Percentiles rank a stretch among this genome's conserved stretches.
Evolutionary conservation across 1,140 invertebrate species (phyloP).

Genomic region (Ceratitis capitata): DNA sequence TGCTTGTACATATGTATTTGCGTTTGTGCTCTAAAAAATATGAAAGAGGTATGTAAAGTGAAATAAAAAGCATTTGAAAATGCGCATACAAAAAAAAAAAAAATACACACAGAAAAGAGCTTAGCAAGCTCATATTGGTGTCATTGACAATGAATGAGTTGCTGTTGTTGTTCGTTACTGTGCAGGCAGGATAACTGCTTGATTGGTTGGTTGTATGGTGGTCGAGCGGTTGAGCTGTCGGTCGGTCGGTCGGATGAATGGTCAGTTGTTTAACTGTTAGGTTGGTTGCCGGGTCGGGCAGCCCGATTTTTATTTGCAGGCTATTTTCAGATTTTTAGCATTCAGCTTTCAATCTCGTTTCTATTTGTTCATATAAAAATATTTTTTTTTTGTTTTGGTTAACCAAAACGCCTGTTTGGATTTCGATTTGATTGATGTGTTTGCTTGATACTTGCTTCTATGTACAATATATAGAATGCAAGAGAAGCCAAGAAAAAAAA

Average conservation of each 20-base stretch:
- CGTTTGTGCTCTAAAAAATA: neutral
- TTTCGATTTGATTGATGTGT: slow-evolving; percentile 2
- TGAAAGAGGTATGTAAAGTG: neutral
- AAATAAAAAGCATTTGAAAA: neutral
- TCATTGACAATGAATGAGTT: neutral
- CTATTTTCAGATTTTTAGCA: neutral
- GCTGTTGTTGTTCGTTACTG: no score
- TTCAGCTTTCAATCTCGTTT: neutral
- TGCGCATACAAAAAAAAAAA: neutral
- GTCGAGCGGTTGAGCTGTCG: neutral
- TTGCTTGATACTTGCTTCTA: neutral
- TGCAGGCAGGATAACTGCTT: neutral
- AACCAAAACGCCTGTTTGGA: neutral
- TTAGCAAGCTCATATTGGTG: neutral
- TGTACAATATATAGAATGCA: no score
- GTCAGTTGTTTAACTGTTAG: no score
- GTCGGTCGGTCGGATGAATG: neutral
- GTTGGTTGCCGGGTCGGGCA: neutral
- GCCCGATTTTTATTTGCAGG: neutral
- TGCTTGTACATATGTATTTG: neutral
- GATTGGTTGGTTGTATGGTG: neutral
- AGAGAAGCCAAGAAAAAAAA: no score
- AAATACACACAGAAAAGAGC: neutral
- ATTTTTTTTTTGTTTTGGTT: neutral
- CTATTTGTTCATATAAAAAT: neutral